Base-by-base conservation (phyloP, 2,888 invertebrate genomes). In the Yponomeuta sedellus region DNA sequence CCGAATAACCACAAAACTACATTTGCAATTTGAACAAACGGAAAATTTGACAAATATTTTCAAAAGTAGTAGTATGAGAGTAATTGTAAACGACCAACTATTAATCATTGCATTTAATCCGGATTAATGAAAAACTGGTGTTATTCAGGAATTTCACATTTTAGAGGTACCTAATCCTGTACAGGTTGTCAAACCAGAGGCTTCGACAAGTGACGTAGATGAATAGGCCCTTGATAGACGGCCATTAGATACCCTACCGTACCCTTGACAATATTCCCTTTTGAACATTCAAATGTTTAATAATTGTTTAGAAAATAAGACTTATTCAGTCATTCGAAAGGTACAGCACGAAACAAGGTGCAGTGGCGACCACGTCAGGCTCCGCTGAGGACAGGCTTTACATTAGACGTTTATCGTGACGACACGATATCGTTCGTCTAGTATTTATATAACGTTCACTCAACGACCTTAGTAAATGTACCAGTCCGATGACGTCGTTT, bases 191-290 rank as follows among this genome's bases (percentile, higher is more conserved):
- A 52, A 52, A 52, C 44, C 10, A 52, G 3, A 12, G 44, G 44
- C 34, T 34, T 52, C 44, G 16, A 52, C 44, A 52, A 6, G 44
- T 5, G 44, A 52, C 8, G 44, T 12, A 16, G 16, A 52, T 52
- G 12, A 16, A 52, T 52, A 12, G 44, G 44, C 16, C 44, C 16
- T 52, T 52, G 12, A 16, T 16, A 52, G 16, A 12, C 4, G 44
- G 44, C 16, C 44, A 16, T 52, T 52, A 52, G 5, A 16, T 52
- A 52, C 44, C 44, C 74, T 77, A 75, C 76, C 16, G 8, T 56
- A 16, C 75, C 77, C 78, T 86, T 88, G 90, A 89, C 90, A 90
- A 90, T 90, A 89, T 85, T 80, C 81, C 78, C 79, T 83, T 78
- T 82, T 77, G 77, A 81, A 84, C 44, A 80, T 77, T 86, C 82